These are phyloP conservation scores for Epizoanthus rinbou DNA, from an alignment of 92 coral and sea anemone genomes.

Conservation along the genomic window DNA sequence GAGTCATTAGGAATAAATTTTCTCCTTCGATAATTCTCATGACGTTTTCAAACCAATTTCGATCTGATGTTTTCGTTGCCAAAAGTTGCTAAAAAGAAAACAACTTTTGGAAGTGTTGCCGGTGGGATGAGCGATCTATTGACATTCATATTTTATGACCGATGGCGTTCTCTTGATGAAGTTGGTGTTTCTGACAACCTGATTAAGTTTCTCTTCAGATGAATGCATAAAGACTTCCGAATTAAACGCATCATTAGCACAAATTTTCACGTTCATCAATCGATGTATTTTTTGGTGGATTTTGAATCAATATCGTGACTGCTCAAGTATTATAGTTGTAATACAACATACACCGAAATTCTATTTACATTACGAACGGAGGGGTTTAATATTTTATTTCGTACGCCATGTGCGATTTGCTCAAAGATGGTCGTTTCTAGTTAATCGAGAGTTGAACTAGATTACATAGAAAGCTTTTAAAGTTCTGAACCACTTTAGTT, in stretches of 20 bases:
- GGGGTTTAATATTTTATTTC: not conserved
- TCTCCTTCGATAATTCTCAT: conserved; percentile 26
- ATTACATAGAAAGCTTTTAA: not conserved
- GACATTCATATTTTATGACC: conserved; percentile 32
- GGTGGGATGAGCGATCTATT: conserved; percentile 5
- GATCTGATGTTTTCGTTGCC: not conserved
- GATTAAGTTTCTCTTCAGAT: conserved; percentile 43
- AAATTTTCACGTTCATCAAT: conserved; percentile 33
- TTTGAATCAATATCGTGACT: conserved; percentile 11
- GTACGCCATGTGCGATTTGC: not conserved
- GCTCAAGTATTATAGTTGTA: not conserved
- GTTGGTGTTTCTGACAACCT: conserved; percentile 11
- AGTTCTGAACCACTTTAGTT: not conserved
- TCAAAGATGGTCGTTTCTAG: not conserved
- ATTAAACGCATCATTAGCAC: conserved; percentile 32
- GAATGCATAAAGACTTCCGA: not conserved
- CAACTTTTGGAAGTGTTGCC: conserved; percentile 27
- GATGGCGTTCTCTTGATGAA: conserved; percentile 21
- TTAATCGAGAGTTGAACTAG: not conserved
- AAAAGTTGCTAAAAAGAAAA: conserved; percentile 1
- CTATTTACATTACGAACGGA: not conserved
- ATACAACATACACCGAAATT: not conserved
- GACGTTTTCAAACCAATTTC: conserved; percentile 10
- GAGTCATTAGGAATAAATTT: conserved; percentile 29
- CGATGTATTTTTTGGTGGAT: conserved; percentile 1